phyloP scores from a whole-genome alignment of 2,888 invertebrate species.

The Stenolophus ochropezus region DNA sequence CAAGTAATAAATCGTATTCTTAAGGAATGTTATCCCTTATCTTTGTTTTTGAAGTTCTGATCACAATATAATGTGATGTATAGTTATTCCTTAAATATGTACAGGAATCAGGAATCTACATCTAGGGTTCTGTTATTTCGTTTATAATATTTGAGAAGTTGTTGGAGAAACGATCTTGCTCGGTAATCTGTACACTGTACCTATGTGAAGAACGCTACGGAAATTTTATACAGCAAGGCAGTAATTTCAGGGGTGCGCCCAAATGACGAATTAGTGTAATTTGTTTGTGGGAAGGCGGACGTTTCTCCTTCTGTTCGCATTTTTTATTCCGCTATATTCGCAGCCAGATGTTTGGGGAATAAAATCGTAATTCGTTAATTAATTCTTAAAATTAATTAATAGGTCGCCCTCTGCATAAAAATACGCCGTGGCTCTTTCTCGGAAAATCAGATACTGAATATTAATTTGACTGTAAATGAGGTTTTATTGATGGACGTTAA shows the following conservation, averaged over 20 bases:
- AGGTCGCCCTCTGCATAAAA: neutral
- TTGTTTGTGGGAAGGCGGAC: conserved; percentile 39
- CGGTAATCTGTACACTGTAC: conserved; percentile 15
- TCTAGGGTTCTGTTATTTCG: neutral
- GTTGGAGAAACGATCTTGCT: neutral
- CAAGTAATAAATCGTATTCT: too few relatives aligned
- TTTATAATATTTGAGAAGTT: neutral
- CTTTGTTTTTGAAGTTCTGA: too few relatives aligned
- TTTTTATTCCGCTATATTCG: conserved; percentile 36
- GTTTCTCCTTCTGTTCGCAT: conserved; percentile 30
- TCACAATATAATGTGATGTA: neutral
- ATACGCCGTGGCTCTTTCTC: neutral
- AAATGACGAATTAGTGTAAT: conserved; percentile 44
- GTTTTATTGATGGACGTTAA: conserved; percentile 17
- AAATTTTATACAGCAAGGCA: conserved; percentile 12
- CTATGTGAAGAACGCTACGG: neutral
- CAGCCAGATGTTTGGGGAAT: conserved; percentile 22
- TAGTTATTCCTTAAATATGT: neutral
- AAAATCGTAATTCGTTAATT: conserved; percentile 36
- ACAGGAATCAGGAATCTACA: neutral
- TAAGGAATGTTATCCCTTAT: too few relatives aligned
- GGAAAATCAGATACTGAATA: conserved; percentile 5
- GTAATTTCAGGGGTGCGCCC: conserved; percentile 35
- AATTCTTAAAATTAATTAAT: conserved; percentile 30
- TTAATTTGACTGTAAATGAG: conserved; percentile 14